Base-by-base conservation (phyloP, 2,797 vertebrate genomes). In the Onychomys torridus region DNA sequence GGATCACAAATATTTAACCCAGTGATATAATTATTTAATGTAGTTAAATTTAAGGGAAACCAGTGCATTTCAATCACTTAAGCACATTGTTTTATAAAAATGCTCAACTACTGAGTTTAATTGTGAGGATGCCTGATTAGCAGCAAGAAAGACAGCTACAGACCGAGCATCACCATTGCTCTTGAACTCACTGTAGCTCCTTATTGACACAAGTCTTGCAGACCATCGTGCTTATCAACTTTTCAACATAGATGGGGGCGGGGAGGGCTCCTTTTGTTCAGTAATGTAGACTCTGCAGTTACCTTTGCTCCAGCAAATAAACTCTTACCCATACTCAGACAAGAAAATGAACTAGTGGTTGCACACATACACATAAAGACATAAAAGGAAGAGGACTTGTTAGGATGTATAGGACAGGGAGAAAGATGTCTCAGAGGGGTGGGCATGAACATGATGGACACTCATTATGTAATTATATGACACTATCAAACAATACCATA, bases 1-100 rank as follows among this genome's bases (percentile, higher is more conserved):
- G 16, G 37, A 84, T 29, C 82, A 55, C 75, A 95, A 43, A 89
- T 95, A 16, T 34, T 87, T 86, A 96, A 46, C 5, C 40, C 73
- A 87, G 0, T 19, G 37, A 84, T 87, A 71, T 90, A 84, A 96
- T 52, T 5, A 52, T 84, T 89, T 34, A 94, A 43, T 10, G 40
- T 57, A 87, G 57, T 76, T 89, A n/a, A 89, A 9, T 61, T 86
- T 11, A 46, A 82, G 37, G 40, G 40, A 73, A 83, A 91, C 0
- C 89, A 67, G 14, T 77, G 27, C 16, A 78, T 77, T 93, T 87
- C 52, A 85, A 57, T 77, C 8, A 73, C 23, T 59, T 87, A 83
- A 37, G 19, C 11, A 16, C 43, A n/a, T 65, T 37, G 3, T 65
- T 95, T 94, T 19, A 78, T 84, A 57, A 65, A 73, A 73, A 3